Conservation (phyloP, 2,888 invertebrate species). For the Ichneumon xanthorius region DNA sequence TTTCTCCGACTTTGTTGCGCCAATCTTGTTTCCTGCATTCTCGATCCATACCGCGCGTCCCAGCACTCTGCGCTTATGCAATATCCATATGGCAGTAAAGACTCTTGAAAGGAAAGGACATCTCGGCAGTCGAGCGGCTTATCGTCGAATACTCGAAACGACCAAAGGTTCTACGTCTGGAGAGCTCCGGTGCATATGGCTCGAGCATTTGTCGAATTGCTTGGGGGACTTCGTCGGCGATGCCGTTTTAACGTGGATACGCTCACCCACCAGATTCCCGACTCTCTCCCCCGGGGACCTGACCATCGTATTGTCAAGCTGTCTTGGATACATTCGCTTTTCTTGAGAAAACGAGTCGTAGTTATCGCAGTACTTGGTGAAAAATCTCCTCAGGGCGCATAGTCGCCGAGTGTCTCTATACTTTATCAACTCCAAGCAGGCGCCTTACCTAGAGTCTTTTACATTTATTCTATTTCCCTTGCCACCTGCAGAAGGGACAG, state of each 20-base stretch:
- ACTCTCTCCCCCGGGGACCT: slow-evolving; percentile 9
- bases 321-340: not conserved
- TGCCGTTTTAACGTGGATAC: slow-evolving; percentile 18
- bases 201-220: slow-evolving; percentile 50
- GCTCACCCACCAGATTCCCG: slow-evolving; percentile 12
- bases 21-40: no score
- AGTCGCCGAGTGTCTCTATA: slow-evolving; percentile 13
- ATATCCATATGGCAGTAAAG: slow-evolving; percentile 11
- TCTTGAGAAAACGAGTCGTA: not conserved
- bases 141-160: slow-evolving; percentile 20
- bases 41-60: no score
- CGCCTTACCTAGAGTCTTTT: not conserved
- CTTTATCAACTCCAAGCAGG: not conserved
- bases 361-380: slow-evolving; percentile 10
- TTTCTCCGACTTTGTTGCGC: no score
- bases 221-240: slow-evolving; percentile 33
- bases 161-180: not conserved
- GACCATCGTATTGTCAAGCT: not conserved
- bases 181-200: slow-evolving; percentile 14
- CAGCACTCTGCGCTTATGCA: not conserved
- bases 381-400: slow-evolving; percentile 31
- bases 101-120: not conserved
- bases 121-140: slow-evolving; percentile 1
- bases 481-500: not conserved
- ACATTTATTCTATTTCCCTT: not conserved